Evolutionary conservation across 1,140 invertebrate species (phyloP).

Genomic region (Macrocentrus cingulum): DNA sequence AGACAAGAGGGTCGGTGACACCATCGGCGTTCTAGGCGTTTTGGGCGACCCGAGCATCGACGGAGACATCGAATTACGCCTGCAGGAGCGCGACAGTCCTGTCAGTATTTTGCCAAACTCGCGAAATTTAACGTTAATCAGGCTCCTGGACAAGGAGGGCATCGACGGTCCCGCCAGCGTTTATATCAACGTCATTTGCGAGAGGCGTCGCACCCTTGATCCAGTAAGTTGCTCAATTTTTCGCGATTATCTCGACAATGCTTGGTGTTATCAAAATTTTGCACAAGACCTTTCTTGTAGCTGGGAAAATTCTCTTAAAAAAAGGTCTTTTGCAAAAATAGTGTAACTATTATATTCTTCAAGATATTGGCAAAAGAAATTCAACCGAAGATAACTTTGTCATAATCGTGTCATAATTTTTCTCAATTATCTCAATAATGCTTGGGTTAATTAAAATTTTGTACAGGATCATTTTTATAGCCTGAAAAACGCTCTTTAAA

Average conservation of each 20-base stretch:
- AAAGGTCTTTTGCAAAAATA: no score
- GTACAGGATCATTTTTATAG: no score
- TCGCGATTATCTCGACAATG: conserved; percentile 79
- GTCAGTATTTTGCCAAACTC: conserved; percentile 73
- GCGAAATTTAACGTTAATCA: conserved; percentile 79
- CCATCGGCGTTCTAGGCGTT: conserved; percentile 75
- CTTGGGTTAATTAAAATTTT: no score
- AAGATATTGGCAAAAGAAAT: no score
- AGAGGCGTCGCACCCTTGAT: conserved; percentile 76
- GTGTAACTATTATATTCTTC: no score
- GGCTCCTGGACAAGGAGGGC: conserved; percentile 83
- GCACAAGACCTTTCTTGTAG: no score
- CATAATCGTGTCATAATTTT: no score
- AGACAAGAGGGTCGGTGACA: conserved; percentile 75
- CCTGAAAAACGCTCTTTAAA: no score
- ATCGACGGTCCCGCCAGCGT: conserved; percentile 79
- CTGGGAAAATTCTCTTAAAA: no score
- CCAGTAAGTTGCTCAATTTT: conserved; percentile 60
- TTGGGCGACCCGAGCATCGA: conserved; percentile 73
- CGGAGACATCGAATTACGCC: conserved; percentile 77
- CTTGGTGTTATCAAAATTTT: no score
- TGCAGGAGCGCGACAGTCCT: conserved; percentile 78
- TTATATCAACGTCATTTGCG: conserved; percentile 82
- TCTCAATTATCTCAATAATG: no score
- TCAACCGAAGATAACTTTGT: no score